A percentile compares a stretch with the other conserved stretches of the same genome.
These are phyloP conservation scores for Chloroceryle amazona DNA, from an alignment of 2,797 vertebrate species.

Conservation along the genomic window DNA sequence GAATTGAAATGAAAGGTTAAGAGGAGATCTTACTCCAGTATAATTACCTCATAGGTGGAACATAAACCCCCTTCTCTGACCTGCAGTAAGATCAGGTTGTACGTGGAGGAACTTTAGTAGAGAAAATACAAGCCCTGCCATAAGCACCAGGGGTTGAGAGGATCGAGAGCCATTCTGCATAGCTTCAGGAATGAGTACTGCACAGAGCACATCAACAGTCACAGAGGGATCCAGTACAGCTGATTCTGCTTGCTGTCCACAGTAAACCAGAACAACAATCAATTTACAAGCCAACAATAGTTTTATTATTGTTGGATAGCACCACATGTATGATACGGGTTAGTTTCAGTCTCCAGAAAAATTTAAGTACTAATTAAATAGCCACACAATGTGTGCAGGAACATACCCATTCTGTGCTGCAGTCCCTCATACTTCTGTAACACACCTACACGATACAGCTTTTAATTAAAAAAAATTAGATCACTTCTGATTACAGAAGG, in stretches of 20 bases:
- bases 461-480: background rate
- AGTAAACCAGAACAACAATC: background rate
- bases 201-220: rapidly evolving
- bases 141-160: background rate
- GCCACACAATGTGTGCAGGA: background rate
- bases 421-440: background rate
- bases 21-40: background rate
- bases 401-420: background rate
- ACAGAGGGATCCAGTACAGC: rapidly evolving
- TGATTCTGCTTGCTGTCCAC: background rate
- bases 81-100: background rate
- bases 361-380: background rate
- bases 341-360: background rate
- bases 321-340: background rate
- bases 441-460: background rate
- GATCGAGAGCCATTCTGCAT: background rate
- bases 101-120: rapidly evolving
- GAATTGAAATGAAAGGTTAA: background rate
- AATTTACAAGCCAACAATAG: background rate
- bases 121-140: background rate
- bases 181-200: background rate
- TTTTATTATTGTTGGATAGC: background rate
- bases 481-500: background rate
- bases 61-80: rapidly evolving
- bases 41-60: background rate